Conservation (phyloP, 2,113 vertebrate genomes). For the Cygnus atratus region DNA sequence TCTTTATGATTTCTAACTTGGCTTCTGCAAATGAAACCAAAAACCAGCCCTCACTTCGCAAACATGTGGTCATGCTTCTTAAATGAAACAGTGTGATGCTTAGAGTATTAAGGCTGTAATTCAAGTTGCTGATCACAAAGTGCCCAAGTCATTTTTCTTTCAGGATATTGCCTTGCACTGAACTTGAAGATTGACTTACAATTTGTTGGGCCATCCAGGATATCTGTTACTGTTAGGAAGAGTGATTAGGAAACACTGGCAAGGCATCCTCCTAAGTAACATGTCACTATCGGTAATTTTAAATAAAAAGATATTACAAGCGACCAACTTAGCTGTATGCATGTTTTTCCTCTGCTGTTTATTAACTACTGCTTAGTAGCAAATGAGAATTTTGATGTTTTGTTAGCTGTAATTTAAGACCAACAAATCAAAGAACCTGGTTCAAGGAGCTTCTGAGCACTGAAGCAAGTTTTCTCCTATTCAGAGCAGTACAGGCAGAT, state of each 20-base stretch:
- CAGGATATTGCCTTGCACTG: slow-evolving; percentile 59
- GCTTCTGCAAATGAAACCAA: slow-evolving; percentile 51
- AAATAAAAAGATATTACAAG: neutral
- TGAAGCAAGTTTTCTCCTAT: neutral
- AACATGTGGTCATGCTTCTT: slow-evolving; percentile 61
- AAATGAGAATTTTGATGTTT: neutral
- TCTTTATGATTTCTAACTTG: slow-evolving; percentile 44
- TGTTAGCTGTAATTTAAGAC: neutral
- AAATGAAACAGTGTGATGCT: slow-evolving; percentile 31
- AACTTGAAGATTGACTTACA: slow-evolving; percentile 60
- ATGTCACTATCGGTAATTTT: neutral
- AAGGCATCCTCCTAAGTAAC: neutral
- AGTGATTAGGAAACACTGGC: slow-evolving; percentile 25
- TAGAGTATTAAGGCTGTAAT: slow-evolving; percentile 35
- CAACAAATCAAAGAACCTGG: neutral
- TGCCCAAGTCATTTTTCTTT: slow-evolving; percentile 68
- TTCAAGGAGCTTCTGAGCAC: neutral
- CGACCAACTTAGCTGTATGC: neutral
- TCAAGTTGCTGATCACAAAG: slow-evolving; percentile 58
- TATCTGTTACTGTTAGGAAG: slow-evolving; percentile 21
- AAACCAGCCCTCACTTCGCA: slow-evolving; percentile 47
- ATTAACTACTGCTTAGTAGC: neutral
- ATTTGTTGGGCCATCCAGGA: neutral
- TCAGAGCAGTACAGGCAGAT: neutral
- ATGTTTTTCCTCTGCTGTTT: neutral